These are phyloP conservation scores for Acrocera orbiculus DNA, from an alignment of 2,888 invertebrate genomes.

Conservation along the genomic window DNA sequence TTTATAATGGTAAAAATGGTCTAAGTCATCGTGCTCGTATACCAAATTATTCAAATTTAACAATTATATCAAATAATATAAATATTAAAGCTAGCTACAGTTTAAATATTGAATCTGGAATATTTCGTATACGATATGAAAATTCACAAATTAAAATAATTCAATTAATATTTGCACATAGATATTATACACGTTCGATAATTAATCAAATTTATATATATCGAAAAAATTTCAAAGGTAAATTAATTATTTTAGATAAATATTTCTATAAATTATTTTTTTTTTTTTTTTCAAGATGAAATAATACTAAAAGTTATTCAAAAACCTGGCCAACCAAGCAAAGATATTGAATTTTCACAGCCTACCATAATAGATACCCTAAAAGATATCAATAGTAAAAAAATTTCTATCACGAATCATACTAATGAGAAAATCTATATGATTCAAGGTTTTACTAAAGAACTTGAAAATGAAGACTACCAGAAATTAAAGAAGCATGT, in stretches of 20 bases:
- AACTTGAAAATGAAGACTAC: constrained; percentile 19
- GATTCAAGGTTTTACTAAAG: constrained; percentile 19
- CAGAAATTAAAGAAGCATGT: constrained; percentile 19
- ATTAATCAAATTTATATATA: constrained; percentile 23
- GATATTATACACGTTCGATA: constrained; percentile 27
- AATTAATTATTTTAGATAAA: too few relatives aligned
- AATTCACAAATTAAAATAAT: constrained; percentile 13
- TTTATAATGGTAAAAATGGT: constrained; percentile 39
- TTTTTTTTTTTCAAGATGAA: too few relatives aligned
- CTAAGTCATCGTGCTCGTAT: constrained; percentile 41
- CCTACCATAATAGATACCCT: constrained; percentile 7
- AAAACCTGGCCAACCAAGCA: constrained; percentile 8
- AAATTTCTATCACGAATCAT: neutral
- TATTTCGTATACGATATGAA: constrained; percentile 24
- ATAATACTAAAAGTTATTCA: neutral
- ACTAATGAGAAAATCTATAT: constrained; percentile 4
- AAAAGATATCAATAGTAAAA: too few relatives aligned
- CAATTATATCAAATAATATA: neutral
- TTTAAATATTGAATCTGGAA: constrained; percentile 33
- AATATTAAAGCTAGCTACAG: constrained; percentile 21
- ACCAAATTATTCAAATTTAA: constrained; percentile 40
- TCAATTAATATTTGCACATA: constrained; percentile 26
- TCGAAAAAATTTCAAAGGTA: too few relatives aligned
- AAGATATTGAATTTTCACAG: constrained; percentile 13
- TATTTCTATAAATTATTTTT: too few relatives aligned